Base-by-base conservation (phyloP, 2,888 invertebrate species). In the Cyaniris semiargus region DNA sequence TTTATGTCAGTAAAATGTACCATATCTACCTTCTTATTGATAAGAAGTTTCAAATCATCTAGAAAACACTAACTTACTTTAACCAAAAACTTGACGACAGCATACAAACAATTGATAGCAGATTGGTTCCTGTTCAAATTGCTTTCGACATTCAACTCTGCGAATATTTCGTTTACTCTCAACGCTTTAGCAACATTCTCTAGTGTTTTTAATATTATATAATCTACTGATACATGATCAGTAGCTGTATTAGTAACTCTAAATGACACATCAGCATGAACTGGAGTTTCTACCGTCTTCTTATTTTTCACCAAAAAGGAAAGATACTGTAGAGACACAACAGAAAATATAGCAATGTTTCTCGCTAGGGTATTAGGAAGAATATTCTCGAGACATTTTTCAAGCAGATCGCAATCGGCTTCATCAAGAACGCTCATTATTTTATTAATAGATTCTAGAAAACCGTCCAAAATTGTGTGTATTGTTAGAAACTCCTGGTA, bases 221-320 rank as follows among this genome's bases (percentile, higher is more conserved):
- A 87, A 78, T 94, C 91, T 21, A 93, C 90, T 0, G 90, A 86
- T 0, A 94, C 86, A 58, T 88, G 89, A 66, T 93, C 92, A 31
- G 87, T 86, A 27, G 88, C 86, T 3, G 80, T 79, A 56, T 81
- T 81, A 0, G 80, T 79, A 3, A 86, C 87, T 27, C 93, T 80
- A 74, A 93, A 94, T 0, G 93, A 93, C 1, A 93, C 92, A 18
- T 95, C 88, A 77, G 92, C 81, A 82, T 94, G 82, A 27, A 93
- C 82, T 53, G 95, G 87, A 18, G 88, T 90, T 79, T 93, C 93
- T 2, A 89, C 95, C 1, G 92, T 87, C 10, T 92, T 95, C 78
- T 91, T 93, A 80, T 94, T 93, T 79, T 94, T 94, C 0, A 94
- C 94, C 79, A 94, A 83, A 86, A 94, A 94, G 8, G 94, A 92